Conservation (phyloP, 2,113 vertebrate species). For the Herpetotheres cachinnans region DNA sequence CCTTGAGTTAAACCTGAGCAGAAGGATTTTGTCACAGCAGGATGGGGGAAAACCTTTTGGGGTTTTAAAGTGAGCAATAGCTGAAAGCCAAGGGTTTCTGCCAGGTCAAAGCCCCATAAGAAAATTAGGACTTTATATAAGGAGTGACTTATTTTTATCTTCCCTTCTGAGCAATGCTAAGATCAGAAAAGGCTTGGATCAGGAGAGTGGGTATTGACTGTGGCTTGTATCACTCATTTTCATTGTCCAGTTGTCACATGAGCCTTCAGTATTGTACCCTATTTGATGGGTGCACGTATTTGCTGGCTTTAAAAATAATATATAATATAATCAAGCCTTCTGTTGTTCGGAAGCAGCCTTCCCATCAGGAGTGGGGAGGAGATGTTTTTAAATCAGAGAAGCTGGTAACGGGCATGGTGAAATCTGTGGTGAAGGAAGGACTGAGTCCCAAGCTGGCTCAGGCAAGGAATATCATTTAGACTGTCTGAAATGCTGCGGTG, state of each 20-base stretch:
- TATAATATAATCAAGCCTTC: neutral
- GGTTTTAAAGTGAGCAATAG: neutral
- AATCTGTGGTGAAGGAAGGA: neutral
- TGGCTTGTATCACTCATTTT: neutral
- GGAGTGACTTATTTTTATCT: neutral
- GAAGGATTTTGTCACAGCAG: neutral
- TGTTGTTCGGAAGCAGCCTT: neutral
- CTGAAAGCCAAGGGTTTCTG: neutral
- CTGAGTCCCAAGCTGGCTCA: neutral
- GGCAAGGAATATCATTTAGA: neutral
- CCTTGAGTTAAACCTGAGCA: neutral
- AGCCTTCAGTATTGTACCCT: neutral
- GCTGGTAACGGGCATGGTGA: neutral
- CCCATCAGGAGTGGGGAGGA: rapidly evolving
- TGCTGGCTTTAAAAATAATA: neutral
- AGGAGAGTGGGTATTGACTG: neutral
- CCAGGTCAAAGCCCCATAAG: neutral
- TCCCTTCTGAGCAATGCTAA: neutral
- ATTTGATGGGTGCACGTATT: neutral
- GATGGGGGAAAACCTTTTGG: neutral
- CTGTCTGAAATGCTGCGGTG: neutral
- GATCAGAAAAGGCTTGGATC: neutral
- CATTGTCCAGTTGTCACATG: neutral
- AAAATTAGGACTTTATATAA: neutral
- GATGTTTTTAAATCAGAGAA: neutral